Percentiles rank a stretch among this genome's conserved stretches.
phyloP scores from a whole-genome alignment of 35 echinoderm and acorn worm genomes.

The Apostichopus parvimensis region DNA sequence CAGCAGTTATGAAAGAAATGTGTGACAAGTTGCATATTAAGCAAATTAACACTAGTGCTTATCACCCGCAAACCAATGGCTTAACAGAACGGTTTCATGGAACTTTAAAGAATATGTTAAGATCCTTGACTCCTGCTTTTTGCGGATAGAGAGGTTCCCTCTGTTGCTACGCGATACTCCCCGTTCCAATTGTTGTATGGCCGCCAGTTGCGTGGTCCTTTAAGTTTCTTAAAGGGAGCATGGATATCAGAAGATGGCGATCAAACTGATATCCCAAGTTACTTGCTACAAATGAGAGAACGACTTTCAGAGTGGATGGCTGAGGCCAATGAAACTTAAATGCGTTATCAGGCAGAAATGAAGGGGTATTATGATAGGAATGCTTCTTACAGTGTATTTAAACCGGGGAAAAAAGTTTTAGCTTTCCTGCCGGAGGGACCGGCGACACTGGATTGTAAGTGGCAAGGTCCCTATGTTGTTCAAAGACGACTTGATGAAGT shows the following conservation, averaged over 20 bases:
- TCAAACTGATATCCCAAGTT: not conserved
- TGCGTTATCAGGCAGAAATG: constrained; percentile 2
- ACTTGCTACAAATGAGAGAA: not conserved
- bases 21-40: constrained; percentile 24
- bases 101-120: constrained; percentile 36
- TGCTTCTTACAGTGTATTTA: constrained; percentile 37
- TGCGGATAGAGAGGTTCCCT: no score
- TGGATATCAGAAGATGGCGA: not conserved
- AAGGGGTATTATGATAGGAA: constrained; percentile 52
- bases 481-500: constrained; percentile 33
- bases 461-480: constrained; percentile 52
- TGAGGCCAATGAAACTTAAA: not conserved
- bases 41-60: constrained; percentile 50
- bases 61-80: constrained; percentile 41
- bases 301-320: constrained; percentile 26
- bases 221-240: no score
- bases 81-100: constrained; percentile 40
- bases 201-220: no score
- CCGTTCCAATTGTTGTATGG: no score
- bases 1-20: constrained; percentile 16
- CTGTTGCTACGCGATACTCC: no score
- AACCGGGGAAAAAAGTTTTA: constrained; percentile 46
- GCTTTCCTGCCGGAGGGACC: constrained; percentile 36
- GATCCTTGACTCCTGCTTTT: not conserved
- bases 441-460: constrained; percentile 41